Evolutionary conservation across 1,140 invertebrate species (phyloP).

Genomic region (Papilio polyxenes): DNA sequence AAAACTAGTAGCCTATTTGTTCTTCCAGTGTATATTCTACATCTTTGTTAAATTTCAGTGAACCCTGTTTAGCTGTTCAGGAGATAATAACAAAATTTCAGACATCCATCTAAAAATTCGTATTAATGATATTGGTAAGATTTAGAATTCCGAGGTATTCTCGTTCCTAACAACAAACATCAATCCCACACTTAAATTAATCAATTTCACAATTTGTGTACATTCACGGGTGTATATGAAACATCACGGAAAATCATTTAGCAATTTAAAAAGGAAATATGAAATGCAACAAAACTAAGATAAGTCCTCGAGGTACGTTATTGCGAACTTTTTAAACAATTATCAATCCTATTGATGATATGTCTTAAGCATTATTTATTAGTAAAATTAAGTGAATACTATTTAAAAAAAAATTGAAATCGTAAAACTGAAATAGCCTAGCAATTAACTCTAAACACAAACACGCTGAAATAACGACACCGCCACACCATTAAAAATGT

Average conservation of each 20-base stretch:
- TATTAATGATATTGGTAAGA: too few species aligned
- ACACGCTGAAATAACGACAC: not conserved
- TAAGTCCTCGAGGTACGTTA: not conserved
- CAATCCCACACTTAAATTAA: not conserved
- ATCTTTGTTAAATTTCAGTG: too few species aligned
- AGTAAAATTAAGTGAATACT: not conserved
- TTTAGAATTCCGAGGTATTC: not conserved
- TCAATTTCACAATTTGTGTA: constrained; percentile 22
- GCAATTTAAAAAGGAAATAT: not conserved
- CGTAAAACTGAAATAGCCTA: not conserved
- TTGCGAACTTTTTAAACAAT: not conserved
- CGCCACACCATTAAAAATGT: not conserved
- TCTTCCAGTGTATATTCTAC: too few species aligned
- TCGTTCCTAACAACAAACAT: not conserved
- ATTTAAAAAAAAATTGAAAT: too few species aligned
- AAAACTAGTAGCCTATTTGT: too few species aligned
- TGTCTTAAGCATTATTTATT: not conserved
- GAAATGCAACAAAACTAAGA: not conserved
- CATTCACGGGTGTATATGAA: constrained; percentile 10
- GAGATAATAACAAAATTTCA: too few species aligned
- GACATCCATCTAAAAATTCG: too few species aligned
- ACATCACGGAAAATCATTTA: not conserved
- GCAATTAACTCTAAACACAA: not conserved
- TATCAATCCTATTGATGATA: too few species aligned
- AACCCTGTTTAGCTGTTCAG: too few species aligned